phyloP scores from a whole-genome alignment of 2,888 invertebrate genomes.

The Calameuta idolon region DNA sequence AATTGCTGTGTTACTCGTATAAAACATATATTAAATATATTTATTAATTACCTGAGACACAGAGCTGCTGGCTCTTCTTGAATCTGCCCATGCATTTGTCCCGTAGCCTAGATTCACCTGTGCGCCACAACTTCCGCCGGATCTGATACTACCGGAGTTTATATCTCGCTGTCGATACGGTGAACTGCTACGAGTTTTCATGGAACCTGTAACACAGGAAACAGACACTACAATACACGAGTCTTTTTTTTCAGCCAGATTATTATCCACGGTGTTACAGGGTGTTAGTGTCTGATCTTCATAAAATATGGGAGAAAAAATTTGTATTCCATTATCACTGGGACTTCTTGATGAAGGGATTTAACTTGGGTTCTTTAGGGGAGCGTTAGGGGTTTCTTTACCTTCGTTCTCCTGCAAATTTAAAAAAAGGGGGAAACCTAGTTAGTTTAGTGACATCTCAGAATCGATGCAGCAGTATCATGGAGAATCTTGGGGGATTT shows the following conservation, averaged over 20 bases:
- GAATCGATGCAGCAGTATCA: neutral
- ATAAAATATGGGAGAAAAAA: neutral
- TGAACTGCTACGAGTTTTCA: constrained; percentile 70
- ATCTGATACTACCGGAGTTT: constrained; percentile 65
- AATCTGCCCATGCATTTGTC: constrained; percentile 70
- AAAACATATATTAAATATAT: neutral
- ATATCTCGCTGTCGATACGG: constrained; percentile 73
- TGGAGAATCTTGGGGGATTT: neutral
- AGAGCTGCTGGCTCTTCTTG: constrained; percentile 78
- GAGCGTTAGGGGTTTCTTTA: neutral
- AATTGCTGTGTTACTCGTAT: too few species aligned
- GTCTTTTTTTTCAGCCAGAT: neutral
- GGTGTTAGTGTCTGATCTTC: neutral
- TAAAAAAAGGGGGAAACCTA: neutral
- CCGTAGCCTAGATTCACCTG: constrained; percentile 68
- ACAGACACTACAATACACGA: neutral
- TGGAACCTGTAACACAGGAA: constrained; percentile 38
- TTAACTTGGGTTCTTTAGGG: neutral
- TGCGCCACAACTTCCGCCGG: constrained; percentile 66
- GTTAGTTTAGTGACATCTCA: neutral
- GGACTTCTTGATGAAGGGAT: neutral
- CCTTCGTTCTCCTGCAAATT: neutral
- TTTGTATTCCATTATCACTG: too few species aligned
- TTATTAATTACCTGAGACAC: constrained; percentile 75
- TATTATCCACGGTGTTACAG: neutral